Conservation (phyloP, 2,888 invertebrate genomes). For the Celastrina argiolus region DNA sequence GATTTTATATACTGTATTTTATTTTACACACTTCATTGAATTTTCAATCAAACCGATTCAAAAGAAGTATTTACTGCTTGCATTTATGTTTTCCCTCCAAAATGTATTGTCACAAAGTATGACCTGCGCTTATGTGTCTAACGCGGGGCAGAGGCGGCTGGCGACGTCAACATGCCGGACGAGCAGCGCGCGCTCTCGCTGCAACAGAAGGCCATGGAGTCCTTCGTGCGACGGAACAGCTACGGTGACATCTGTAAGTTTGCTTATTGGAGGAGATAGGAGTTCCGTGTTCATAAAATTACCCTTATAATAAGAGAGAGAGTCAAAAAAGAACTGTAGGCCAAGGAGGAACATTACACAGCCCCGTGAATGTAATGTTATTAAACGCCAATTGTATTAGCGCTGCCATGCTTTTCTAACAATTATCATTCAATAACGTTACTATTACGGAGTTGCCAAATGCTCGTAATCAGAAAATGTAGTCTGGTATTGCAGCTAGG, state of each 20-base stretch:
- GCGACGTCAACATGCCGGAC: conserved; percentile 66
- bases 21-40: not conserved
- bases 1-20: not conserved
- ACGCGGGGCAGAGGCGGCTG: conserved; percentile 57
- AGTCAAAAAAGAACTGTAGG: too few species aligned
- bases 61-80: too few species aligned
- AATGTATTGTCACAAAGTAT: conserved; percentile 31
- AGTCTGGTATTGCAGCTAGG: too few species aligned
- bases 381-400: too few species aligned
- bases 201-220: conserved; percentile 80
- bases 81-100: not conserved
- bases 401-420: too few species aligned
- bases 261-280: not conserved
- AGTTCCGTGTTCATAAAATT: not conserved
- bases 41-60: too few species aligned
- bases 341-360: too few species aligned
- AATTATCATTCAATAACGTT: too few species aligned
- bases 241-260: conserved; percentile 85
- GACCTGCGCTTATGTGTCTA: conserved; percentile 41
- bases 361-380: too few species aligned
- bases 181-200: conserved; percentile 75
- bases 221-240: conserved; percentile 84
- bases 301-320: too few species aligned
- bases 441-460: too few species aligned
- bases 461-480: too few species aligned